Conservation (phyloP, 2,797 vertebrate genomes). For the Siniperca undulata region DNA sequence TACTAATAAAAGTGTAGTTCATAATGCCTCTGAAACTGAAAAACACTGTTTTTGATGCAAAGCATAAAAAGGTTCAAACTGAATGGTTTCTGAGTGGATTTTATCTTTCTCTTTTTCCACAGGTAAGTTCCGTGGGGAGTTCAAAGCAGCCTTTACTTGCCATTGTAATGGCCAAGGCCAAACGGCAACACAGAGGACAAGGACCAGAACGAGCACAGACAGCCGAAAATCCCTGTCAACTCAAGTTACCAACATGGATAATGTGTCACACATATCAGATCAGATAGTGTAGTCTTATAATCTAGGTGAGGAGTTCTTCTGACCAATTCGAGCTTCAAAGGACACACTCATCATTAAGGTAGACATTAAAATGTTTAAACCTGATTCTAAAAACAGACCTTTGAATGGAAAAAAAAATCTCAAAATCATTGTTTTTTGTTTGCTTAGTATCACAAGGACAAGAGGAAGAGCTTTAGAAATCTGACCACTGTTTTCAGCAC, state of each 20-base stretch:
- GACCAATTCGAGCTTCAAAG: neutral
- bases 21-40: neutral
- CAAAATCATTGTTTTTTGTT: neutral
- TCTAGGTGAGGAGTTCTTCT: neutral
- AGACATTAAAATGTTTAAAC: neutral
- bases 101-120: slow-evolving; percentile 17
- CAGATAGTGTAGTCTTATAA: slow-evolving; percentile 86
- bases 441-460: slow-evolving; percentile 1
- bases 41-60: neutral
- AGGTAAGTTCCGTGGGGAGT: slow-evolving; percentile 98
- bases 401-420: slow-evolving; percentile 5
- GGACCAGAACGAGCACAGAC: slow-evolving; percentile 88
- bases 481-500: neutral
- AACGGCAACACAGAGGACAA: slow-evolving; percentile 79
- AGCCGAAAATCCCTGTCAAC: slow-evolving; percentile 96
- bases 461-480: neutral
- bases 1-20: neutral
- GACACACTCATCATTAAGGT: neutral
- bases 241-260: slow-evolving; percentile 93
- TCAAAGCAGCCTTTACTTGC: slow-evolving; percentile 96
- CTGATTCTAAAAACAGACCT: neutral
- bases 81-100: neutral
- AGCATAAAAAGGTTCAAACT: neutral
- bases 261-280: slow-evolving; percentile 91
- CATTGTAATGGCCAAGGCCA: slow-evolving; percentile 82